phyloP scores from a whole-genome alignment of 2,113 vertebrate genomes.

The Crotalus horridus region DNA sequence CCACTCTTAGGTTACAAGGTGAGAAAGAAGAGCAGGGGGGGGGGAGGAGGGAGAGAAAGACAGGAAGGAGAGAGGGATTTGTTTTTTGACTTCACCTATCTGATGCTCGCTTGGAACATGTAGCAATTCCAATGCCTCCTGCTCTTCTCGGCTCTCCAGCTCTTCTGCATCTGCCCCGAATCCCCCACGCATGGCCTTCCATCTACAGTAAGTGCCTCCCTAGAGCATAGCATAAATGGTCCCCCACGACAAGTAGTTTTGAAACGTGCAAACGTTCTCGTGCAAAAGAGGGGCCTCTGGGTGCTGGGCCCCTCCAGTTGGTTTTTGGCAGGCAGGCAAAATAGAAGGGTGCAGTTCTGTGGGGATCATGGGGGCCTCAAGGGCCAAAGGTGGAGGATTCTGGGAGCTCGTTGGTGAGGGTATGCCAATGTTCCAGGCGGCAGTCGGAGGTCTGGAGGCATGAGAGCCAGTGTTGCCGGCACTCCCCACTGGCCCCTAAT shows the following conservation, averaged over 20 bases:
- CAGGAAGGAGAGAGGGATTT: no score
- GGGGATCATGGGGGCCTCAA: background rate
- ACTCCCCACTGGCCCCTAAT: slow-evolving; percentile 75
- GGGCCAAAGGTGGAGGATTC: slow-evolving; percentile 58
- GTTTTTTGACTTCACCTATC: background rate
- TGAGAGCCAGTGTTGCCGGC: slow-evolving; percentile 80
- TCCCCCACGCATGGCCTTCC: background rate
- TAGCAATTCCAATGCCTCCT: background rate
- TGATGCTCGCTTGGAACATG: background rate
- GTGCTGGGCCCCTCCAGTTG: background rate
- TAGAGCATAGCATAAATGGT: slow-evolving; percentile 47
- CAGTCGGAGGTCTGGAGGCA: slow-evolving; percentile 76
- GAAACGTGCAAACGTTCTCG: slow-evolving; percentile 60
- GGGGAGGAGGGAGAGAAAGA: background rate
- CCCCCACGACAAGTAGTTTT: slow-evolving; percentile 45
- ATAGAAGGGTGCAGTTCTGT: background rate
- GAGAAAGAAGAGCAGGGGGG: background rate
- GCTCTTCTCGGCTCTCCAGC: background rate
- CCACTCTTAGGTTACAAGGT: background rate
- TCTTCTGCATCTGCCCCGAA: background rate
- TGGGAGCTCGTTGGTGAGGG: slow-evolving; percentile 82
- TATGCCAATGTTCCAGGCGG: slow-evolving; percentile 81
- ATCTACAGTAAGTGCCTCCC: slow-evolving; percentile 25
- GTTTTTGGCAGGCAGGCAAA: slow-evolving; percentile 10
- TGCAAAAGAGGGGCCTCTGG: slow-evolving; percentile 44